Conservation (phyloP, 2,888 invertebrate genomes). For the Luperina nickerlii region DNA sequence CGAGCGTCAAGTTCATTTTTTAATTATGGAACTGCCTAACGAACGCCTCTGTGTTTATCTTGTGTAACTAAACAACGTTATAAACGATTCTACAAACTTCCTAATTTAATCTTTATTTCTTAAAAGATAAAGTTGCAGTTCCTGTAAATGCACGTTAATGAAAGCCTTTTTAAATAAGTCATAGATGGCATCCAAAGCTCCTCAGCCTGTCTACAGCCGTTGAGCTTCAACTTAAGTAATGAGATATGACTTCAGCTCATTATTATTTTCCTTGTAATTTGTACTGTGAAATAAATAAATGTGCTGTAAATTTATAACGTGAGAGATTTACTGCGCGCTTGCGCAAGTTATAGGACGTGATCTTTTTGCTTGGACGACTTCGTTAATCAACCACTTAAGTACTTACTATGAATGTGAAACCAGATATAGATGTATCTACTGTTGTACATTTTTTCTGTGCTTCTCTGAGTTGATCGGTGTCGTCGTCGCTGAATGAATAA, state of each 20-base stretch:
- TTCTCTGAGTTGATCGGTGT: constrained; percentile 30
- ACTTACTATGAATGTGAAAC: constrained; percentile 61
- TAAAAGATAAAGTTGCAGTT: constrained; percentile 52
- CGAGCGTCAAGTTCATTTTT: constrained; percentile 80
- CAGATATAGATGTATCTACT: constrained; percentile 36
- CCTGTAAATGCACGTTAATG: constrained; percentile 44
- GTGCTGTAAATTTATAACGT: constrained; percentile 80
- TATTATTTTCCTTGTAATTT: constrained; percentile 86
- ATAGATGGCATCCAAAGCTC: constrained; percentile 78
- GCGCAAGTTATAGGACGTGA: constrained; percentile 73
- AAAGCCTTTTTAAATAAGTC: constrained; percentile 71
- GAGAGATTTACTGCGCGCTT: constrained; percentile 80
- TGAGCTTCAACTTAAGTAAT: constrained; percentile 87
- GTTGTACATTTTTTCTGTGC: constrained; percentile 43
- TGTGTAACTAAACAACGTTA: constrained; percentile 30
- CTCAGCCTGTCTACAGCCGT: constrained; percentile 82
- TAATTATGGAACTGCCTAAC: constrained; percentile 86
- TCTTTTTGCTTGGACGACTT: constrained; percentile 64
- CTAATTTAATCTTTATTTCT: constrained; percentile 45
- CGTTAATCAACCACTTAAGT: constrained; percentile 67
- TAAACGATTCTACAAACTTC: constrained; percentile 23
- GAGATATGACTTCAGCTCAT: constrained; percentile 88
- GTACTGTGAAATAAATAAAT: constrained; percentile 80
- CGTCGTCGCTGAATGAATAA: constrained; percentile 47
- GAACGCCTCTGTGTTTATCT: constrained; percentile 79